Conservation (phyloP, 2,888 invertebrate species). For the Drosophila antonietae region DNA sequence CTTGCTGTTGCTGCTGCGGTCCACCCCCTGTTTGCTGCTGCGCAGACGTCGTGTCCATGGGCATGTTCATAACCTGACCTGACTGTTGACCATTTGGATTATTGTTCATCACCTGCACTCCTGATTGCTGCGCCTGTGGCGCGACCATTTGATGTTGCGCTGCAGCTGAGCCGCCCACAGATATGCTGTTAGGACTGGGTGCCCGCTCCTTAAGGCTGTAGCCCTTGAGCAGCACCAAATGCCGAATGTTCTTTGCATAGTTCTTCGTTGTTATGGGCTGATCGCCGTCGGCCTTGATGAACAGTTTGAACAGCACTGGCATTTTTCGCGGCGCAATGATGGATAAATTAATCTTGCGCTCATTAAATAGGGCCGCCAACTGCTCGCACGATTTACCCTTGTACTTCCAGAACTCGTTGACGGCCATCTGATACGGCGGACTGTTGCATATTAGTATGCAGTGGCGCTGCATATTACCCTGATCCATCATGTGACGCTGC, state of each 20-base stretch:
- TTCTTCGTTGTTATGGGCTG: slow-evolving; percentile 93
- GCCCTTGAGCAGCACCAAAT: slow-evolving; percentile 91
- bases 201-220: slow-evolving; percentile 90
- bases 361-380: slow-evolving; percentile 90
- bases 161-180: slow-evolving; percentile 27
- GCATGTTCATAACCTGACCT: slow-evolving; percentile 42
- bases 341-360: slow-evolving; percentile 94
- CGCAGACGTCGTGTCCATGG: slow-evolving; percentile 63
- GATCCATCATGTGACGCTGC: slow-evolving; percentile 82
- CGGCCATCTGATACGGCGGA: slow-evolving; percentile 94
- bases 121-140: slow-evolving; percentile 53
- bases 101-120: slow-evolving; percentile 54
- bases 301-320: slow-evolving; percentile 93
- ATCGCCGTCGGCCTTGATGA: slow-evolving; percentile 96
- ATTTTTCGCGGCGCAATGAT: slow-evolving; percentile 95
- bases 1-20: slow-evolving; percentile 69
- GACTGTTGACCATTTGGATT: slow-evolving; percentile 59
- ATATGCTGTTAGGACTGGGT: slow-evolving; percentile 86
- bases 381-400: slow-evolving; percentile 93
- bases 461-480: slow-evolving; percentile 83
- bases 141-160: slow-evolving; percentile 73
- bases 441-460: slow-evolving; percentile 92
- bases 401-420: slow-evolving; percentile 90
- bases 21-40: slow-evolving; percentile 63
- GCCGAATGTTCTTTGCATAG: slow-evolving; percentile 95